Conservation (phyloP, 2,113 vertebrate genomes). For the Pterophyllum scalare region DNA sequence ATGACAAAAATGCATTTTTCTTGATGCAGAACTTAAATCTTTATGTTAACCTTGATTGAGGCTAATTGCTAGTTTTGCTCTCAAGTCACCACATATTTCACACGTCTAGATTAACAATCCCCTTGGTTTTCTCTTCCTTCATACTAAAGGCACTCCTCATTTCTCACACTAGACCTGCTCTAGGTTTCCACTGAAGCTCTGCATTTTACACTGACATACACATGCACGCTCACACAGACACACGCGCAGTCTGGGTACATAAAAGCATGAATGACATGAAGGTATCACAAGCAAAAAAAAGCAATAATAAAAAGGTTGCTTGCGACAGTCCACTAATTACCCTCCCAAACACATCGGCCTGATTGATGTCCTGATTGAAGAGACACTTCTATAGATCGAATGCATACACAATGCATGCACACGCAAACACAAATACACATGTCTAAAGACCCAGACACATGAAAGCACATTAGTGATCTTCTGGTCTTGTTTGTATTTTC, state of each 20-base stretch:
- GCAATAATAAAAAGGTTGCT: conserved; percentile 54
- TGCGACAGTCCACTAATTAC: conserved; percentile 73
- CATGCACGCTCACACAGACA: background rate
- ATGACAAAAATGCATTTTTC: background rate
- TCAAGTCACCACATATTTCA: background rate
- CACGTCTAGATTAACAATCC: background rate
- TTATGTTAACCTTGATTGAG: background rate
- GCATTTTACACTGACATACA: conserved; percentile 11
- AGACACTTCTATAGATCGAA: conserved; percentile 36
- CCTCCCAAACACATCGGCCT: conserved; percentile 63
- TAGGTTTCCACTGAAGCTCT: background rate
- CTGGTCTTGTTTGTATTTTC: background rate
- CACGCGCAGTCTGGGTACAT: conserved; percentile 25
- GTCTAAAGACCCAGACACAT: conserved; percentile 1
- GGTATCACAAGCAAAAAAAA: conserved; percentile 43
- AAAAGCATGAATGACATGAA: conserved; percentile 58
- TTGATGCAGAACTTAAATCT: background rate
- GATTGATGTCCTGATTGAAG: conserved; percentile 76
- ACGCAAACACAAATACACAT: conserved; percentile 1
- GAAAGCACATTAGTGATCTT: conserved; percentile 25
- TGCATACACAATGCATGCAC: background rate
- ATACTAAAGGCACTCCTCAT: conserved; percentile 20
- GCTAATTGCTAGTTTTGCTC: conserved; percentile 15
- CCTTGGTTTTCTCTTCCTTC: background rate
- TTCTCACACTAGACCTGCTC: background rate